These are phyloP conservation scores for Smittia sp. DNA, from an alignment of 2,888 invertebrate genomes.

Conservation along the genomic window DNA sequence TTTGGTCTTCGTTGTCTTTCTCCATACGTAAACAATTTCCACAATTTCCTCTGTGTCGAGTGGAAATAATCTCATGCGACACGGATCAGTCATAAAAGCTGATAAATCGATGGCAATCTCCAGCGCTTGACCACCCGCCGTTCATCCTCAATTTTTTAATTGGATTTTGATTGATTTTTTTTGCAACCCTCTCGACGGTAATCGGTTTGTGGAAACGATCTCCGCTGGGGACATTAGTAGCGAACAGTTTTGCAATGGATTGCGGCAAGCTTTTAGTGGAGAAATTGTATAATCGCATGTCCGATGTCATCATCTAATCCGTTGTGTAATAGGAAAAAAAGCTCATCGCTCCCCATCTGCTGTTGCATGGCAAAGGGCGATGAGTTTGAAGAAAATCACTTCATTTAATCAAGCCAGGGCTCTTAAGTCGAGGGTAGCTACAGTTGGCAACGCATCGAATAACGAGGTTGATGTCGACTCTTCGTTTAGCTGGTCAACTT, in stretches of 20 bases:
- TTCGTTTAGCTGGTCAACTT: too few species aligned
- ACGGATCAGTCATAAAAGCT: conserved; percentile 35
- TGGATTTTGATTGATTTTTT: conserved; percentile 35
- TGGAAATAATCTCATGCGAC: conserved; percentile 11
- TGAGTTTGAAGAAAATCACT: not conserved
- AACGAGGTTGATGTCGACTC: too few species aligned
- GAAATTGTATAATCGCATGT: conserved; percentile 37
- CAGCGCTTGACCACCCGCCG: conserved; percentile 3
- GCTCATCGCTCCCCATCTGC: too few species aligned
- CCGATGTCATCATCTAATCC: conserved; percentile 25
- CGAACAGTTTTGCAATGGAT: not conserved
- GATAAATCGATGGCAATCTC: conserved; percentile 35
- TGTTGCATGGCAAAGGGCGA: not conserved
- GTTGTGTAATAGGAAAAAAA: conserved; percentile 31
- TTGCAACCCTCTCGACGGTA: not conserved
- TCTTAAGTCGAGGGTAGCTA: too few species aligned
- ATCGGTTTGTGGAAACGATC: conserved; percentile 27
- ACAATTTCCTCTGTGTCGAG: not conserved
- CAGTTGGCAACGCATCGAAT: too few species aligned
- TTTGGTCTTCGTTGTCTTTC: not conserved
- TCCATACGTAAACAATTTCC: conserved; percentile 6
- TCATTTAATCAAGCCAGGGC: not conserved
- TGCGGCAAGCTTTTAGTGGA: not conserved
- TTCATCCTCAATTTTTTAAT: conserved; percentile 22
- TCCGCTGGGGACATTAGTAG: not conserved